Percentiles rank a stretch among this genome's conserved stretches.
Conservation (phyloP, 2,888 invertebrate genomes). For the Sminthurides aquaticus region DNA sequence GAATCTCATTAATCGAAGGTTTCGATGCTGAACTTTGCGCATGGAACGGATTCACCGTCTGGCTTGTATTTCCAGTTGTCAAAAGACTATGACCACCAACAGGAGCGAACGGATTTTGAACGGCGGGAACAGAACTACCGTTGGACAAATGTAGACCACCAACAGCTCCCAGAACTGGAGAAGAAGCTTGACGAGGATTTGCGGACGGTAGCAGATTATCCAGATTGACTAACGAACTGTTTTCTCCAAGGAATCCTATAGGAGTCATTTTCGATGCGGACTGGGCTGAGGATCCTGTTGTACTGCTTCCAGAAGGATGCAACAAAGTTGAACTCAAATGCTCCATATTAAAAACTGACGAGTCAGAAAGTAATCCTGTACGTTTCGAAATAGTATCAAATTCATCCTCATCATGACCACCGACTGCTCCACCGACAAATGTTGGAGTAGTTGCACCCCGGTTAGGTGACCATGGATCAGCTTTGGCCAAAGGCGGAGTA, state of each 20-base stretch:
- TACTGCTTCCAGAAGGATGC: conserved; percentile 24
- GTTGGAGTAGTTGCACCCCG: conserved; percentile 39
- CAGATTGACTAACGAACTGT: conserved; percentile 91
- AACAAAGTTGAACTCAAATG: conserved; percentile 34
- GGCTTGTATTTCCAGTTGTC: conserved; percentile 21
- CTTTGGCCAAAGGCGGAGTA: neutral
- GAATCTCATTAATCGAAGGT: conserved; percentile 42
- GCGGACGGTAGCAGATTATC: conserved; percentile 77
- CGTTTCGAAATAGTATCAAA: conserved; percentile 80
- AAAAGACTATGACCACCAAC: conserved; percentile 13
- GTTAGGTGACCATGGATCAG: conserved; percentile 47
- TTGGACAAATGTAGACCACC: conserved; percentile 4
- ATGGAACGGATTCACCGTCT: conserved; percentile 42
- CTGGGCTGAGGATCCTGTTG: conserved; percentile 7
- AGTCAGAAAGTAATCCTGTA: conserved; percentile 14
- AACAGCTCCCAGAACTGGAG: conserved; percentile 17
- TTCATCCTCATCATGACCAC: conserved; percentile 62
- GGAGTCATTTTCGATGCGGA: conserved; percentile 63
- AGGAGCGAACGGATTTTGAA: conserved; percentile 37
- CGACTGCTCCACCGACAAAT: conserved; percentile 49
- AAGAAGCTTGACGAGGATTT: conserved; percentile 13
- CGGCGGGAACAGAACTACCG: conserved; percentile 17
- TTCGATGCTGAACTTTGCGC: conserved; percentile 37
- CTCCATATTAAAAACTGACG: conserved; percentile 36
- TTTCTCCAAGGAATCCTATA: conserved; percentile 92